Base-by-base conservation (phyloP, 2,888 invertebrate genomes). In the Erannis defoliaria region DNA sequence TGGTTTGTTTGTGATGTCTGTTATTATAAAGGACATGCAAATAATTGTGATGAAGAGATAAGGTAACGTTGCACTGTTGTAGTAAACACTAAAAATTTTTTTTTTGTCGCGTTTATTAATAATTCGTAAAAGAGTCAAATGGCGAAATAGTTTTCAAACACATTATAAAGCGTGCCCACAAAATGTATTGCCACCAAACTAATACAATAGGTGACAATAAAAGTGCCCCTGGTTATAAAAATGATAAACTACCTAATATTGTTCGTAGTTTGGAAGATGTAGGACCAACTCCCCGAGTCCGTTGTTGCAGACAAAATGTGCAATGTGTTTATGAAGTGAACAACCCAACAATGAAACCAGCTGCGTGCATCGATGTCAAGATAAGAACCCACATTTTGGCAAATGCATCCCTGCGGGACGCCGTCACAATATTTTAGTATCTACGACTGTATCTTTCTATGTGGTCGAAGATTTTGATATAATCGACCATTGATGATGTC, bases 371-470 rank as follows among this genome's bases (percentile, higher is more conserved):
- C 74, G 81, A 81, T 84, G 80, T 80, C 81, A 85, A 86, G 86
- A 92, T 92, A 91, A 89, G 77, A 76, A 82, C 91, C 91, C 92
- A 89, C 90, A 93, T 91, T 88, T 91, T 90, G 90, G 88, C 91
- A 90, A 92, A 92, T 88, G 86, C 75, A 82, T 84, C 90, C 67
- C 92, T 84, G 90, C 90, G 85, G 90, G 93, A 80, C 43, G 89
- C 90, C 90, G 84, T 93, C 92, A 93, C 86, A 93, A 93, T 93
- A 93, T 93, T 93, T 90, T 86, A 88, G 85, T 89, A 84, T 85
- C 82, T 81, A 85, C 80, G 77, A 74, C 81, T 88, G 82, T 84
- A 86, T 90, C 85, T 83, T 82, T 88, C 85, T 83, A 76, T 79
- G 76, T 81, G 81, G 82, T 78, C 74, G 69, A 62, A 76, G 76